A percentile compares a stretch with the other conserved stretches of the same genome.
Conservation (phyloP, 2,888 invertebrate genomes). For the Acrobasis consociella region DNA sequence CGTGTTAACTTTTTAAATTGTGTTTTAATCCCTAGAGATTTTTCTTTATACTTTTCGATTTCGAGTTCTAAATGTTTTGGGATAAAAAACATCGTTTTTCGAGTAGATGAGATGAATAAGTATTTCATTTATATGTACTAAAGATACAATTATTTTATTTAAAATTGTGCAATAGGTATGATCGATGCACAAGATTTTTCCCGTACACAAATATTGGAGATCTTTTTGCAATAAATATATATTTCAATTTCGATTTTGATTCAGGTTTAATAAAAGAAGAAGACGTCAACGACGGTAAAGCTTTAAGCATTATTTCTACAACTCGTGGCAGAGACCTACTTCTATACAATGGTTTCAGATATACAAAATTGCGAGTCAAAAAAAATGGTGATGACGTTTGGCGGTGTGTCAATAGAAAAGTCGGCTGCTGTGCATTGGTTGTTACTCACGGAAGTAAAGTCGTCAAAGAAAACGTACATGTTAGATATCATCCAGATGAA, state of each 20-base stretch:
- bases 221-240: not conserved
- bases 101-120: no score
- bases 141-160: no score
- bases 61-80: no score
- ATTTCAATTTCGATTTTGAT: not conserved
- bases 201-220: no score
- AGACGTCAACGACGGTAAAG: not conserved
- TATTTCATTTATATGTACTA: no score
- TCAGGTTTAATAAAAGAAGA: not conserved
- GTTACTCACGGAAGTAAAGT: not conserved
- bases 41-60: no score
- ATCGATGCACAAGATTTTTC: no score
- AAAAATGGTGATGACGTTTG: not conserved
- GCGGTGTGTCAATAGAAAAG: not conserved
- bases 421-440: not conserved
- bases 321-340: constrained; percentile 4
- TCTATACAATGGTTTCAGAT: constrained; percentile 12
- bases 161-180: no score
- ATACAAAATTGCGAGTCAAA: not conserved
- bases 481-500: constrained; percentile 11
- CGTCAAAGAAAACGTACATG: not conserved
- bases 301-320: not conserved
- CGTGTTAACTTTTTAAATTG: no score
- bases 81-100: no score
- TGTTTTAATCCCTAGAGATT: no score